phyloP scores from a whole-genome alignment of 2,797 vertebrate species.

The Trematomus bernacchii region DNA sequence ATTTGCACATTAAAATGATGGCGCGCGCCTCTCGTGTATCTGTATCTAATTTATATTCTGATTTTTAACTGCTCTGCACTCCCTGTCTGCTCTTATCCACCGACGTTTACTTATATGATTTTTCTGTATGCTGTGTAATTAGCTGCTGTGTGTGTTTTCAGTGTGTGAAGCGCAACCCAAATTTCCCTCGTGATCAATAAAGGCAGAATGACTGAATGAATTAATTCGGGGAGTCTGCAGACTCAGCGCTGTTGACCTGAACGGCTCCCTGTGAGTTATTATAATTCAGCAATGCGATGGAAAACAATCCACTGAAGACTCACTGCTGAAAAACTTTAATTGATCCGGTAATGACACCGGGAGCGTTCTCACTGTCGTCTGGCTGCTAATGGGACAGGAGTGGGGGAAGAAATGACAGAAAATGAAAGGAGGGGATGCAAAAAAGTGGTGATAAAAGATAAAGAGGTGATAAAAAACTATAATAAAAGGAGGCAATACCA shows the following conservation, averaged over 20 bases:
- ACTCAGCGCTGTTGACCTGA: constrained; percentile 18
- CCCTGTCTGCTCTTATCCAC: constrained; percentile 12
- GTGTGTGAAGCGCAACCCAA: constrained; percentile 13
- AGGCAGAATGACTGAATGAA: constrained; percentile 36
- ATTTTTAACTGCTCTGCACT: constrained; percentile 18
- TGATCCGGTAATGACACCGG: constrained; percentile 31
- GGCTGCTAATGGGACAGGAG: neutral
- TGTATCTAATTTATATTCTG: neutral
- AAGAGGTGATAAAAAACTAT: neutral
- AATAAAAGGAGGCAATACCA: no score
- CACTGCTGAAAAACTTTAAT: constrained; percentile 27
- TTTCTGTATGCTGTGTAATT: neutral
- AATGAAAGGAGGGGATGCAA: no score
- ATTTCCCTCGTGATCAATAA: constrained; percentile 64
- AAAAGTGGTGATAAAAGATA: no score
- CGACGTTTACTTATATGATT: neutral
- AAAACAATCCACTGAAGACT: constrained; percentile 22
- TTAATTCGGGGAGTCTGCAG: constrained; percentile 10
- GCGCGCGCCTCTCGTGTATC: constrained; percentile 1
- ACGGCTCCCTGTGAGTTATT: constrained; percentile 42
- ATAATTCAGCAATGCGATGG: constrained; percentile 10
- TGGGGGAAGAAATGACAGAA: neutral
- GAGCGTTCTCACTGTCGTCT: constrained; percentile 6
- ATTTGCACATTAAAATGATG: constrained; percentile 3
- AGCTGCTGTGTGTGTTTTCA: neutral